Percentiles rank a stretch among this genome's conserved stretches.
Evolutionary conservation across 2,888 invertebrate species (phyloP).

Genomic region (Drosophila anomalata): DNA sequence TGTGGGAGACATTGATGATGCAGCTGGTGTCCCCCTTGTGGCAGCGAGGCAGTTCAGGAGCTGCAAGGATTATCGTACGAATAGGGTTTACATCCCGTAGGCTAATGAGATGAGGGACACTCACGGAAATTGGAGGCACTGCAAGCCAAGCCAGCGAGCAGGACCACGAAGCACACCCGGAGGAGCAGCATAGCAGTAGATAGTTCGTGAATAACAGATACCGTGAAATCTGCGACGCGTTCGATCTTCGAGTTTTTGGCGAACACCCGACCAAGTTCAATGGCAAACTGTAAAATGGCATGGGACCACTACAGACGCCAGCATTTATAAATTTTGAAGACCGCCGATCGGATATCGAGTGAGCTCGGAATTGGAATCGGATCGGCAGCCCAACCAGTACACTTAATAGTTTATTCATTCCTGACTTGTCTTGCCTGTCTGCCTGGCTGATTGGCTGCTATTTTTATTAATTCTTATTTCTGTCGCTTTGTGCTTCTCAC

Average conservation of each 20-base stretch:
- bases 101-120: constrained; percentile 26
- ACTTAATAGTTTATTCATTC: constrained; percentile 73
- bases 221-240: constrained; percentile 29
- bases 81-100: constrained; percentile 1
- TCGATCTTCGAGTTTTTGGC: constrained; percentile 55
- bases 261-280: constrained; percentile 82
- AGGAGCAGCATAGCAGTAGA: constrained; percentile 41
- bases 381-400: constrained; percentile 30
- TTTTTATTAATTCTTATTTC: constrained; percentile 37
- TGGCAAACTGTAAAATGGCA: constrained; percentile 82
- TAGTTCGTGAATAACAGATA: neutral
- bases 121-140: constrained; percentile 69
- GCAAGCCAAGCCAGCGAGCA: constrained; percentile 47
- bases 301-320: constrained; percentile 67
- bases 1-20: constrained; percentile 74
- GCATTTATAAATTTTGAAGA: constrained; percentile 80
- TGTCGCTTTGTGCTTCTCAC: constrained; percentile 44
- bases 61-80: constrained; percentile 51
- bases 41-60: constrained; percentile 80
- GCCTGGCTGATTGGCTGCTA: constrained; percentile 29
- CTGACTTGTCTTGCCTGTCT: constrained; percentile 62
- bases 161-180: constrained; percentile 39
- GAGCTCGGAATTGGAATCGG: constrained; percentile 10
- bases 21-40: constrained; percentile 78
- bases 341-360: constrained; percentile 30